Percentiles rank a stretch among this genome's conserved stretches.
Evolutionary conservation across 1,140 invertebrate genomes (phyloP).

Genomic region (Spodoptera litura): DNA sequence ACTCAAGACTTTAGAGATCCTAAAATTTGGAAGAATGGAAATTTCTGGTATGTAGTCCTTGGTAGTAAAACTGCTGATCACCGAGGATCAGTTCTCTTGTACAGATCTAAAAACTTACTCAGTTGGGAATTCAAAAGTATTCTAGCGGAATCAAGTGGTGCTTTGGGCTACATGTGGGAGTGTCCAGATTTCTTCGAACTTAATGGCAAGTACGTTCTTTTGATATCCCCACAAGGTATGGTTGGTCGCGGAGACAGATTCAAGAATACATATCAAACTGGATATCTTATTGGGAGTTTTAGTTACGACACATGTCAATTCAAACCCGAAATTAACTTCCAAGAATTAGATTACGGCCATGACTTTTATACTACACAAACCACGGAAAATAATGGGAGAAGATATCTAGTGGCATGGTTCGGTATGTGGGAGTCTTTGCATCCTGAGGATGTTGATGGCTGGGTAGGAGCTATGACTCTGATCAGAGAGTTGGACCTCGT

Average conservation of each 20-base stretch:
- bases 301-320: conserved; percentile 75
- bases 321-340: conserved; percentile 67
- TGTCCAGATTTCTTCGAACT: conserved; percentile 81
- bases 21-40: conserved; percentile 77
- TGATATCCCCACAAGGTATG: conserved; percentile 81
- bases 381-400: conserved; percentile 68
- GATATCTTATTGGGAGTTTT: conserved; percentile 77
- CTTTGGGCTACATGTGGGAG: conserved; percentile 80
- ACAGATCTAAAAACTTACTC: conserved; percentile 74
- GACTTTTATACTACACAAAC: conserved; percentile 83
- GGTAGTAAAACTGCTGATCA: conserved; percentile 76
- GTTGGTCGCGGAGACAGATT: conserved; percentile 74
- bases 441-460: conserved; percentile 76
- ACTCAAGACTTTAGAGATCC: conserved; percentile 79
- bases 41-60: conserved; percentile 77
- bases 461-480: conserved; percentile 78
- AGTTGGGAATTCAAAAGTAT: conserved; percentile 77
- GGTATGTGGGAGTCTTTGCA: conserved; percentile 78
- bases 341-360: conserved; percentile 80
- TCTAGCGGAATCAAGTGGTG: conserved; percentile 69
- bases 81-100: conserved; percentile 74
- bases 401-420: conserved; percentile 80
- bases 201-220: conserved; percentile 73
- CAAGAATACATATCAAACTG: conserved; percentile 78
- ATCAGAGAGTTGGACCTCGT: conserved; percentile 72